Conservation (phyloP, 2,797 vertebrate genomes). For the Gobio occitaniae region DNA sequence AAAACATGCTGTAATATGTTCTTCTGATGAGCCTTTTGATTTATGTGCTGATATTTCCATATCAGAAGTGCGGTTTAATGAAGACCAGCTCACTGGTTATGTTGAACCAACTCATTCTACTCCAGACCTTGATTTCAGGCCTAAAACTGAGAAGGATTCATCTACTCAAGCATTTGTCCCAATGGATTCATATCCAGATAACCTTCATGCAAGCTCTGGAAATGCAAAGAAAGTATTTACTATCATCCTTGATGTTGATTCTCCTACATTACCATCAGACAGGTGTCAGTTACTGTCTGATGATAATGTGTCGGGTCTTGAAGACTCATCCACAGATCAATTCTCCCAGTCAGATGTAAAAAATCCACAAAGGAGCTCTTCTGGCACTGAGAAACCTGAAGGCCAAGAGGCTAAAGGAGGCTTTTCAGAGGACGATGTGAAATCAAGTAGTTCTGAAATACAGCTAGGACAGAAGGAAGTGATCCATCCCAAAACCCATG, state of each 20-base stretch:
- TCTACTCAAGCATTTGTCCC: not conserved
- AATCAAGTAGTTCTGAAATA: not conserved
- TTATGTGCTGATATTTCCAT: not conserved
- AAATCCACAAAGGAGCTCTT: not conserved
- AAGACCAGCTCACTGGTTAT: not conserved
- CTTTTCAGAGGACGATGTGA: not conserved
- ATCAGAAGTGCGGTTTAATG: not conserved
- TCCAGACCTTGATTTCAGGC: not conserved
- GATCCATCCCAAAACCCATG: not conserved
- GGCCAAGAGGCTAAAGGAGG: not conserved
- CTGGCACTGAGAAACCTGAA: not conserved
- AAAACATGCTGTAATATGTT: not conserved
- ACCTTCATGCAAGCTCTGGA: not conserved
- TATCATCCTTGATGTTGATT: constrained; percentile 47
- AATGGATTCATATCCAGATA: not conserved
- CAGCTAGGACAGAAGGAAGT: not conserved
- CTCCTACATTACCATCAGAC: not conserved
- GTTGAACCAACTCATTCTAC: not conserved
- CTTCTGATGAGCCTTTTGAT: not conserved
- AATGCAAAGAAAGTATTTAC: constrained; percentile 52
- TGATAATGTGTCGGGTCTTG: not conserved
- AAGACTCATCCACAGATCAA: not conserved
- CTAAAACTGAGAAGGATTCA: not conserved
- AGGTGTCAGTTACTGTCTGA: not conserved
- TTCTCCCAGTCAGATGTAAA: not conserved